Base-by-base conservation (phyloP, 2,888 invertebrate species). In the Liopterus haemorrhoidalis region DNA sequence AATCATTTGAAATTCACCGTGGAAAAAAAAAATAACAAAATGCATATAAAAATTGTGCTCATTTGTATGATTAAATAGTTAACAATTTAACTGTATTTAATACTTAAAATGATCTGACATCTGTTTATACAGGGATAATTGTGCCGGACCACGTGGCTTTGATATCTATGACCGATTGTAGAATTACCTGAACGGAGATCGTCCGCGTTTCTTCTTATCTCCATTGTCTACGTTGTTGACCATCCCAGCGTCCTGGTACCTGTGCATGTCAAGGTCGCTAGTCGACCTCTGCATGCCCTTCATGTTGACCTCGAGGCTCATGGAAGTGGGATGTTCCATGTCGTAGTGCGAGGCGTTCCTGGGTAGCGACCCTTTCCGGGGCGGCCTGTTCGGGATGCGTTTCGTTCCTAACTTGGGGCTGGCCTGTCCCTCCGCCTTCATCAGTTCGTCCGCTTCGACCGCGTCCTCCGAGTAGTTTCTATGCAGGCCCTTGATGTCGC, bases 401-500 rank as follows among this genome's bases (percentile, higher is more conserved):
- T 54, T 58, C 32, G 61, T 62, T 32, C 69, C 64, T 0, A 68
- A 66, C 54, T 73, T 78, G 2, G 66, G 62, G 56, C 70, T 70
- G n/a, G n/a, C n/a, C 49, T 69, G 63, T 61, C 52, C 40, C 35
- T 54, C 52, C 3, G 57, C 56, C 53, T 74, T 71, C 67, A 77
- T 70, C 55, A 79, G 71, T 55, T 83, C 83, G 51, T 83, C 84
- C 0, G 77, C 74, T 60, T 85, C 85, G 0, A 73, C 78, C 0
- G 75, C 85, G 61, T 93, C 93, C 55, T 92, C 93, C 0, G 79
- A 73, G 68, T 89, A 93, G 65, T 87, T 84, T 44, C 86, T 74
- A 54, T 87, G 86, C 12, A 93, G 71, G 55, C 91, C 91, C 77
- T 93, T 93, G 48, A 93, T 89, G 58, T 93, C 93, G 54, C 81